These are phyloP conservation scores for Chrysocyon brachyurus DNA, from an alignment of 2,797 vertebrate species.

Conservation along the genomic window DNA sequence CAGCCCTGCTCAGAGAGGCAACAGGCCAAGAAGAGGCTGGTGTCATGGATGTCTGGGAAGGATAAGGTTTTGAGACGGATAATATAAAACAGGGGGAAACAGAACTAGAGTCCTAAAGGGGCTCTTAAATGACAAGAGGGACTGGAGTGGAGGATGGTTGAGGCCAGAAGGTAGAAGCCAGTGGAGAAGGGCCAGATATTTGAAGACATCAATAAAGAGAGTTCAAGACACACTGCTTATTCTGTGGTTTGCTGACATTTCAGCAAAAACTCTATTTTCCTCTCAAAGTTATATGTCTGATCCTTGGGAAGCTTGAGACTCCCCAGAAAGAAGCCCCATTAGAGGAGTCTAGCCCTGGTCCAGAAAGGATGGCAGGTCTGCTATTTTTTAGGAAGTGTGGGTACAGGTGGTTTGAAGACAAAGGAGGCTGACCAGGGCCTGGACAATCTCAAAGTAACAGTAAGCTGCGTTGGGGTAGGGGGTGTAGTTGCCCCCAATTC, in stretches of 20 bases:
- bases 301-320: neutral
- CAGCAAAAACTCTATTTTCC: conserved; percentile 64
- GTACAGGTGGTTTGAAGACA: neutral
- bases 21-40: neutral
- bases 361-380: neutral
- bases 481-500: neutral
- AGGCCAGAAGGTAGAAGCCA: neutral
- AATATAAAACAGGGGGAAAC: neutral
- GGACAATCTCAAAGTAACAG: neutral
- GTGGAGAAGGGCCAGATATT: neutral
- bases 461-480: neutral
- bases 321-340: neutral
- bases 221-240: neutral
- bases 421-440: conserved; percentile 9
- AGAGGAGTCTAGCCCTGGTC: neutral
- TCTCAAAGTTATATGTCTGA: neutral
- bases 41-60: neutral
- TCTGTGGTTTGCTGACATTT: conserved; percentile 53
- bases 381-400: conserved; percentile 36
- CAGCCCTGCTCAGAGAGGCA: neutral
- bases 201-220: conserved; percentile 36
- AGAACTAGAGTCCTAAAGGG: neutral
- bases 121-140: neutral
- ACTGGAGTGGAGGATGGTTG: neutral
- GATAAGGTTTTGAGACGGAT: conserved; percentile 23